Conservation (phyloP, 2,113 vertebrate genomes). For the Hucho hucho region DNA sequence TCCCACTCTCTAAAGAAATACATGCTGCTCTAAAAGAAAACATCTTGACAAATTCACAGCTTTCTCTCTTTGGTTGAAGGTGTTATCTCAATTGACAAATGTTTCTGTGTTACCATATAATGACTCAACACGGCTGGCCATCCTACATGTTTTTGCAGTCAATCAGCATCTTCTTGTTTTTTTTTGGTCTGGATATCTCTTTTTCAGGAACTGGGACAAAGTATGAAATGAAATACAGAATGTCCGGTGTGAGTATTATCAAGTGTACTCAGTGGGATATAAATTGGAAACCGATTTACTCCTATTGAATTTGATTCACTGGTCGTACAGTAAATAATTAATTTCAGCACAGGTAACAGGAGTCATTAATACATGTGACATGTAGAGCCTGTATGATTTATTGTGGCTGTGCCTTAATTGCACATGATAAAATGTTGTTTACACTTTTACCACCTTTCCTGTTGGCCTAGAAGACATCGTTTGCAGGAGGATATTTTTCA, state of each 20-base stretch:
- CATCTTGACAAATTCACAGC: background rate
- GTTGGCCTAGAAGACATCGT: slow-evolving; percentile 30
- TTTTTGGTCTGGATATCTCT: background rate
- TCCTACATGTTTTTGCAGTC: background rate
- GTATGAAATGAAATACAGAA: background rate
- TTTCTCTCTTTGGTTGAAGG: background rate
- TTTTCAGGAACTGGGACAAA: background rate
- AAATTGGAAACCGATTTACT: slow-evolving; percentile 12
- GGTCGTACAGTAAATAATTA: slow-evolving; percentile 31
- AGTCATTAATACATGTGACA: slow-evolving; percentile 57
- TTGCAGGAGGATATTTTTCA: slow-evolving; percentile 43
- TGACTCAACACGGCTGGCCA: background rate
- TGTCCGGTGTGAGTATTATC: background rate
- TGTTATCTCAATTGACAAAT: background rate
- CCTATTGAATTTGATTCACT: slow-evolving; percentile 25
- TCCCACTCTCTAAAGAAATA: background rate
- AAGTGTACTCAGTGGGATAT: background rate
- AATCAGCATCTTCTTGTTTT: background rate
- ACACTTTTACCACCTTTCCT: slow-evolving; percentile 28
- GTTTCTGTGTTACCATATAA: background rate
- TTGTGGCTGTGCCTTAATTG: slow-evolving; percentile 46
- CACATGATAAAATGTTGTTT: slow-evolving; percentile 56
- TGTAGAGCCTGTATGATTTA: slow-evolving; percentile 46
- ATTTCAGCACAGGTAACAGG: slow-evolving; percentile 37
- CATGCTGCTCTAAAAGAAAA: background rate